These are phyloP conservation scores for Gymnogyps californianus DNA, from an alignment of 2,113 vertebrate species.

Conservation along the genomic window DNA sequence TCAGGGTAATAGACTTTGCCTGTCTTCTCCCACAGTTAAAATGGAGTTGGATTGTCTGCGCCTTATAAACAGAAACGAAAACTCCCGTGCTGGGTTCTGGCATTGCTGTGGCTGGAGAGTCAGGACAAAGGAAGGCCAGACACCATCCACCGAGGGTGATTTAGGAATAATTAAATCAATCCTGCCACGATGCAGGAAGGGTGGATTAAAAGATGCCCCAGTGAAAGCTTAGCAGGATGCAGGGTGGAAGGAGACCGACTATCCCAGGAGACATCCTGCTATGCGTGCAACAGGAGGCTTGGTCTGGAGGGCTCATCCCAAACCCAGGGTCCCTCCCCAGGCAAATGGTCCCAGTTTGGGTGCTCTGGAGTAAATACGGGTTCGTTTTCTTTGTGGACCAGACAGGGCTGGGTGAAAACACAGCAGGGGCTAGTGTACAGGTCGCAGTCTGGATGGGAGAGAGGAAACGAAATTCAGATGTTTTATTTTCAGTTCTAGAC, in stretches of 20 bases:
- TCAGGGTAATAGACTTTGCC: background rate
- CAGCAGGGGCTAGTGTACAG: background rate
- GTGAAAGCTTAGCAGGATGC: constrained; percentile 33
- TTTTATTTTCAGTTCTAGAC: background rate
- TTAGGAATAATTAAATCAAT: constrained; percentile 60
- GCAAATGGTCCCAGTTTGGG: background rate
- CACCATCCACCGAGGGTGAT: constrained; percentile 8
- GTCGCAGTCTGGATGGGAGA: background rate
- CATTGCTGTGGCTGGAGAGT: background rate
- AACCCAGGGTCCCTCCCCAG: background rate
- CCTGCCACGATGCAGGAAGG: constrained; percentile 11
- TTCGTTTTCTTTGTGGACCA: background rate
- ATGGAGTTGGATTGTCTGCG: background rate
- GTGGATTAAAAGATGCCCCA: constrained; percentile 50
- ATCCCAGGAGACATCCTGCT: background rate
- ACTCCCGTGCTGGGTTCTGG: background rate
- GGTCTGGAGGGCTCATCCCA: background rate
- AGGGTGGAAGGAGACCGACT: background rate
- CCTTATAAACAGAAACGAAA: background rate
- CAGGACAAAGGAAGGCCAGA: constrained; percentile 34
- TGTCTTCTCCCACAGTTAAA: background rate
- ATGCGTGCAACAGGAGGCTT: background rate
- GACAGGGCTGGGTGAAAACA: background rate
- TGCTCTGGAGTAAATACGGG: background rate
- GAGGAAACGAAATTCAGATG: background rate